Evolutionary conservation across 2,888 invertebrate species (phyloP).

Genomic region (Perithous albicinctus): DNA sequence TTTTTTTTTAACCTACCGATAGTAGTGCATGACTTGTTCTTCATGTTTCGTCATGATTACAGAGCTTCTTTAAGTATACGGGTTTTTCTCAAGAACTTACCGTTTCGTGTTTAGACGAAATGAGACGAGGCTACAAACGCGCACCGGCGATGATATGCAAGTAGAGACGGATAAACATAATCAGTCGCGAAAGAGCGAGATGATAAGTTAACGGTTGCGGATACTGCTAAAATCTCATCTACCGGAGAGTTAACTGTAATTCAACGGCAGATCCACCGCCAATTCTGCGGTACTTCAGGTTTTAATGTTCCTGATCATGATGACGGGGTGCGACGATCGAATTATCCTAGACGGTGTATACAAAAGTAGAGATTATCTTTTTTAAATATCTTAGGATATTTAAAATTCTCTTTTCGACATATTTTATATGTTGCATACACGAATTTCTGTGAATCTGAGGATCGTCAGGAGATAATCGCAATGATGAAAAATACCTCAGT

Average conservation of each 20-base stretch:
- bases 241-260: slow-evolving; percentile 62
- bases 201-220: slow-evolving; percentile 67
- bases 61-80: not conserved
- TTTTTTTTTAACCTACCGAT: not conserved
- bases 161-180: slow-evolving; percentile 29
- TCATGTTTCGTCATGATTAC: slow-evolving; percentile 17
- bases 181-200: slow-evolving; percentile 58
- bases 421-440: not conserved
- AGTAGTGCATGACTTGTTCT: not conserved
- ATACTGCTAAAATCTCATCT: slow-evolving; percentile 67
- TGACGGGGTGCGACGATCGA: not conserved
- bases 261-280: slow-evolving; percentile 44
- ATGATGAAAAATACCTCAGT: not conserved
- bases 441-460: not conserved
- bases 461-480: not conserved
- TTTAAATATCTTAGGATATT: not conserved
- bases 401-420: too few species aligned
- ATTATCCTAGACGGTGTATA: not conserved
- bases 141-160: not conserved
- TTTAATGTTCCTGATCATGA: slow-evolving; percentile 25
- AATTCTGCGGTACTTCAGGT: slow-evolving; percentile 21
- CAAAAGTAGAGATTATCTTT: not conserved
- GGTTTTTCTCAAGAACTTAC: slow-evolving; percentile 20
- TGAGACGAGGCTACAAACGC: slow-evolving; percentile 12
- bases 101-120: slow-evolving; percentile 37